A percentile compares a stretch with the other conserved stretches of the same genome.
These are phyloP conservation scores for Listrodromus nycthemerus DNA, from an alignment of 2,888 invertebrate genomes.

Conservation along the genomic window DNA sequence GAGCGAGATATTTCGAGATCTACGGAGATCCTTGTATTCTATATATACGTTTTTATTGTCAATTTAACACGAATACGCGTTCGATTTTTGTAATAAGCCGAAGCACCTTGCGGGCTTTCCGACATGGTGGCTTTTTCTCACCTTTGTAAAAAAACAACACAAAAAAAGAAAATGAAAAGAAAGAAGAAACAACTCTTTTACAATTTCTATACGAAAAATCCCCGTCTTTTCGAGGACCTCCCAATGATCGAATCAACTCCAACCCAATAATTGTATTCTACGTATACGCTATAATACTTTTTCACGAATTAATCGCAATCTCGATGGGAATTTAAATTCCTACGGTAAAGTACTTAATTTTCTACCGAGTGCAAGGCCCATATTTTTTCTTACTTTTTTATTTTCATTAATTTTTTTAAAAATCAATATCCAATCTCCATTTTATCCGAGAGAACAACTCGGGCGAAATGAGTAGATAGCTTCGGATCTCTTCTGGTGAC, in stretches of 20 bases:
- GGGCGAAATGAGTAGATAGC: constrained; percentile 17
- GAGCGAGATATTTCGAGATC: constrained; percentile 26
- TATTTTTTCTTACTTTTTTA: constrained; percentile 44
- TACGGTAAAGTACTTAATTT: constrained; percentile 53
- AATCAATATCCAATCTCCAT: constrained; percentile 34
- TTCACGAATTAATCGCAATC: constrained; percentile 46
- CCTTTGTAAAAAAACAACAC: constrained; percentile 51
- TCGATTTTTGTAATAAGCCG: constrained; percentile 63
- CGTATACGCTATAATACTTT: constrained; percentile 60
- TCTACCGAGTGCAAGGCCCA: constrained; percentile 49
- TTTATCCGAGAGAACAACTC: constrained; percentile 44
- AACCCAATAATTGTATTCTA: constrained; percentile 53
- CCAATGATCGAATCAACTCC: constrained; percentile 38
- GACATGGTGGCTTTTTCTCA: constrained; percentile 55
- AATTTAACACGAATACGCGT: constrained; percentile 56
- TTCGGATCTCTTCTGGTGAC: constrained; percentile 49
- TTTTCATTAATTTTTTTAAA: constrained; percentile 19
- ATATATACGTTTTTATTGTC: constrained; percentile 43
- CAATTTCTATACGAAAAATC: constrained; percentile 62
- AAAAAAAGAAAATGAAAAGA: background rate
- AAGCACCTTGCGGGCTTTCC: constrained; percentile 12
- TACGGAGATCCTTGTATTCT: constrained; percentile 33
- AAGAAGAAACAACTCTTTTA: constrained; percentile 49
- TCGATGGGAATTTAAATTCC: constrained; percentile 16
- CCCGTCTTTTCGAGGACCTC: constrained; percentile 48